phyloP scores from a whole-genome alignment of 2,113 vertebrate species.

The Nothoprocta perdicaria region DNA sequence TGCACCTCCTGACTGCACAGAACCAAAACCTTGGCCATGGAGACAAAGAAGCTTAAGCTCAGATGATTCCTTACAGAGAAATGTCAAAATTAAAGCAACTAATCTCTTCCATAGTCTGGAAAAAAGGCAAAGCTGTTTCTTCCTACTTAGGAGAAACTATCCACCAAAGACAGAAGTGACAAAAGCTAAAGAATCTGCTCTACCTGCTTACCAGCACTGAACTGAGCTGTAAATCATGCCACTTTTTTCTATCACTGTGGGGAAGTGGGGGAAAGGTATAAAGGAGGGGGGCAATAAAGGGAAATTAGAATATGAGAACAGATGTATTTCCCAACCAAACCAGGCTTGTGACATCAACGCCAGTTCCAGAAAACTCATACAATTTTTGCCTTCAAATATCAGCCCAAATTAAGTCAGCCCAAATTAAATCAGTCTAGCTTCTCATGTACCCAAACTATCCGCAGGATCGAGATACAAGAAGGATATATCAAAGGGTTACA shows the following conservation, averaged over 20 bases:
- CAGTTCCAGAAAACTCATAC: background rate
- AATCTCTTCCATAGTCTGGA: background rate
- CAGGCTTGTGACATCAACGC: accelerated
- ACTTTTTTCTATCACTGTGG: background rate
- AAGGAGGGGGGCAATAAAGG: background rate
- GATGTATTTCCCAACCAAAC: accelerated
- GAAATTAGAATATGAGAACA: background rate
- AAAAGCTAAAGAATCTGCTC: background rate
- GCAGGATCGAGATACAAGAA: background rate
- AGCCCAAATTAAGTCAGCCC: background rate
- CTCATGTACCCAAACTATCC: background rate
- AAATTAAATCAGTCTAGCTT: background rate
- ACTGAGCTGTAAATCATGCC: no score
- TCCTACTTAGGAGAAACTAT: background rate
- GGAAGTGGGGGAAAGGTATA: background rate
- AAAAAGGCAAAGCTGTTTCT: background rate
- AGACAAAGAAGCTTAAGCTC: background rate
- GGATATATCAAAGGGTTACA: background rate
- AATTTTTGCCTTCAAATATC: background rate
- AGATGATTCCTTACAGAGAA: accelerated
- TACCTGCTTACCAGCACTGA: background rate
- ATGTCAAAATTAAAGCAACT: background rate
- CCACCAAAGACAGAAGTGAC: background rate
- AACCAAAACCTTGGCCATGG: background rate
- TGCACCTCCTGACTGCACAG: background rate